These are phyloP conservation scores for Bruchidius siliquastri DNA, from an alignment of 2,888 invertebrate genomes.

Conservation along the genomic window DNA sequence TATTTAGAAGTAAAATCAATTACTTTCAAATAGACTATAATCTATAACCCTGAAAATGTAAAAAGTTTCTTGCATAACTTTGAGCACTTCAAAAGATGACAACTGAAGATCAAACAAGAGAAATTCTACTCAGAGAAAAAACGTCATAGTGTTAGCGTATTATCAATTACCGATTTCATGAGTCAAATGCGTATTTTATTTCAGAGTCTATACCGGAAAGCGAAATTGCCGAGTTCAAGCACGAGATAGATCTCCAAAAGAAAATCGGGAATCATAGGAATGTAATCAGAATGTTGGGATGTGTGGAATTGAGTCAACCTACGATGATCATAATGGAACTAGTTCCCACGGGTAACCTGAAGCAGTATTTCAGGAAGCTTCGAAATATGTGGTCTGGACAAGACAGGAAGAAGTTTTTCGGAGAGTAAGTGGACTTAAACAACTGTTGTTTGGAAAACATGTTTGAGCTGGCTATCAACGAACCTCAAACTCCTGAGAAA, in stretches of 20 bases:
- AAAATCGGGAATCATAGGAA: conserved; percentile 73
- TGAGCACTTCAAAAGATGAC: no score
- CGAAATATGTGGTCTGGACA: conserved; percentile 34
- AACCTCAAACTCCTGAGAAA: no score
- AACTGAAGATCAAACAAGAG: no score
- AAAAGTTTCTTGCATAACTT: no score
- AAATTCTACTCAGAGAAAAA: no score
- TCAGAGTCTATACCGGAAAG: background rate
- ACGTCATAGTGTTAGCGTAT: no score
- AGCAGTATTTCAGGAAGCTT: conserved; percentile 56
- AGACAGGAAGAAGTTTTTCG: conserved; percentile 12
- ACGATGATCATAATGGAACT: conserved; percentile 74
- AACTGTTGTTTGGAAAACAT: conserved; percentile 11
- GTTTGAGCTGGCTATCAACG: no score
- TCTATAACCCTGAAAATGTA: no score
- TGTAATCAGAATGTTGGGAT: conserved; percentile 69
- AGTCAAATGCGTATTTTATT: background rate
- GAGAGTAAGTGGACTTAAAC: conserved; percentile 14
- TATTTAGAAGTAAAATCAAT: no score
- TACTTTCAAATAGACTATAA: no score
- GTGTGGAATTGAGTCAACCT: conserved; percentile 65
- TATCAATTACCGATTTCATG: no score
- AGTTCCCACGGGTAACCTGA: conserved; percentile 72
- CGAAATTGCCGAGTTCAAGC: conserved; percentile 64
- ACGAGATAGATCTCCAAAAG: conserved; percentile 74